phyloP scores from a whole-genome alignment of 2,113 vertebrate species.

The Microtus richardsoni region DNA sequence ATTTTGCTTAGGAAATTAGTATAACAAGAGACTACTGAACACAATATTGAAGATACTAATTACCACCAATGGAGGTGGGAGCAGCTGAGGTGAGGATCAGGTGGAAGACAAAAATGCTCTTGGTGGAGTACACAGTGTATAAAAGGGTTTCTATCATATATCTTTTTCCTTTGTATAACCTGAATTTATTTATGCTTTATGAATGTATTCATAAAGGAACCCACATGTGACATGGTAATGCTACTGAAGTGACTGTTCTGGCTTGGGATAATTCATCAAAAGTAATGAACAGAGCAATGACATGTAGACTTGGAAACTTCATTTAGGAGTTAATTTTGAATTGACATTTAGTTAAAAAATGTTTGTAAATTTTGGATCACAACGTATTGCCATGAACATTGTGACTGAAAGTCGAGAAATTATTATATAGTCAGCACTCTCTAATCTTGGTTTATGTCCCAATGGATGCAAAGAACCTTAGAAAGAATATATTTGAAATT shows the following conservation, averaged over 20 bases:
- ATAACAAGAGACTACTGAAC: background rate
- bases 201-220: background rate
- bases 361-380: background rate
- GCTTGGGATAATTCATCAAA: background rate
- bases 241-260: background rate
- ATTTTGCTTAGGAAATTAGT: background rate
- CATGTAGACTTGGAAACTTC: background rate
- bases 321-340: background rate
- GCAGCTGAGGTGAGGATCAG: accelerated
- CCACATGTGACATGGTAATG: accelerated
- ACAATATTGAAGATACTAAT: background rate
- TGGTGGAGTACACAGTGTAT: accelerated
- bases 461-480: background rate
- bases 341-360: background rate
- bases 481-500: background rate
- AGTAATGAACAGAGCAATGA: background rate
- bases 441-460: background rate
- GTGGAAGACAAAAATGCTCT: accelerated
- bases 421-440: background rate
- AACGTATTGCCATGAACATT: background rate
- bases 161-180: background rate
- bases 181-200: background rate
- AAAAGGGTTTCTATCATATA: background rate
- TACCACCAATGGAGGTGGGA: background rate
- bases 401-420: background rate